Base-by-base conservation (phyloP, 1,140 invertebrate species). In the Lucilia sericata region DNA sequence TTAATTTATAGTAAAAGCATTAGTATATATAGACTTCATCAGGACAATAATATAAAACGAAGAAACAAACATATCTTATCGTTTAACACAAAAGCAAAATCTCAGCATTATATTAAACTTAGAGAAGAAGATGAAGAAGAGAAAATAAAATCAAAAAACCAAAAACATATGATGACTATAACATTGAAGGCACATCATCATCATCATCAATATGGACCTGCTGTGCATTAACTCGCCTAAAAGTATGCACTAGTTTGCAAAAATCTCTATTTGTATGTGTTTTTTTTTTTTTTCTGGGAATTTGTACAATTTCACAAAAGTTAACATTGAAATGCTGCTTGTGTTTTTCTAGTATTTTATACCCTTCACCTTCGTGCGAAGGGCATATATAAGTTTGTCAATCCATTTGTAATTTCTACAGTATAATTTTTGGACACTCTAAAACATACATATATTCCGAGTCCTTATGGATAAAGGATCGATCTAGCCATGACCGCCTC, bases 271-370 rank as follows among this genome's bases (percentile, higher is more conserved):
- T 60, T 17, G 5, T 60, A 17, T 60, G 17, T n/a, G 25, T 30
- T 30, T 30, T n/a, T n/a, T n/a, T n/a, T n/a, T n/a, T n/a, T n/a
- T n/a, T 30, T 30, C 25, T 30, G 3, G 3, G 25, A 30, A 25
- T 70, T 70, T 70, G 65, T 70, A 42, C 76, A 80, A 80, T 51
- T 80, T 49, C 19, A 49, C 76, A 80, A 80, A 80, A 80, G 47
- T 80, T 80, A 80, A 80, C 76, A 80, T 80, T 80, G 76, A 80
- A 80, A 80, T 80, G 76, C 8, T 80, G 14, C 74, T 75, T 10
- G 14, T 34, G 12, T 13, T 75, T 0, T 78, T n/a, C 1, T 30
- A 30, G 25, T 30, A 30, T 30, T 30, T 30, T 30, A 30, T 2
- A 30, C 25, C 25, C 25, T 30, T 30, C 3, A 30, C 25, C 1